These are phyloP conservation scores for Acrobasis consociella DNA, from an alignment of 2,888 invertebrate genomes.

Conservation along the genomic window DNA sequence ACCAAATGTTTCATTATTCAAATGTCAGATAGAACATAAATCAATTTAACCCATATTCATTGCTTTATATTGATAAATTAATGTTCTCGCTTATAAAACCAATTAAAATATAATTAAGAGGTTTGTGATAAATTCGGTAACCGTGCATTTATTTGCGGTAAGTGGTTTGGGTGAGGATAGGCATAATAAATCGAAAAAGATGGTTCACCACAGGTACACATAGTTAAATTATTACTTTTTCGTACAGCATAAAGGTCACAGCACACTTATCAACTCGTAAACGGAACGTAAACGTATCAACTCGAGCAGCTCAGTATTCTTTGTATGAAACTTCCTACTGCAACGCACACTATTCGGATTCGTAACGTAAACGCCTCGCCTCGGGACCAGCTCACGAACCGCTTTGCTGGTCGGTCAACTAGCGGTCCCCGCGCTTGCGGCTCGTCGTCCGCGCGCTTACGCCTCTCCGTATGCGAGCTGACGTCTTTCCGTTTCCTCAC, in stretches of 20 bases:
- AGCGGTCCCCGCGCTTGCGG: no score
- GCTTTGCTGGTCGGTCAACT: no score
- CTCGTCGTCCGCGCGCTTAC: no score
- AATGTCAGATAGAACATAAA: background rate
- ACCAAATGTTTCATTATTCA: background rate
- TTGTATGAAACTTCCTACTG: no score
- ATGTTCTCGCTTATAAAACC: background rate
- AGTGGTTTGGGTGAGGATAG: slow-evolving; percentile 8
- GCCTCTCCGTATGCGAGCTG: no score
- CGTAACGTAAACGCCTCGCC: no score
- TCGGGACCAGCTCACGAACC: no score
- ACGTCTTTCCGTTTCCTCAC: no score
- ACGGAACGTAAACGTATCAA: no score
- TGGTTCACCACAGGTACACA: background rate
- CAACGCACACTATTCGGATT: no score
- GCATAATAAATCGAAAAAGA: slow-evolving; percentile 19
- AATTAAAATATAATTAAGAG: slow-evolving; percentile 11
- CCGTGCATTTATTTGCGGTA: slow-evolving; percentile 12
- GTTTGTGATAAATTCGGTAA: slow-evolving; percentile 3
- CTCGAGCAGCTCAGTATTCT: no score
- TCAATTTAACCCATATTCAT: background rate
- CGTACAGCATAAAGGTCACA: background rate
- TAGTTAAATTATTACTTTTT: background rate
- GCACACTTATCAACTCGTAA: no score
- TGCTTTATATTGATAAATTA: background rate